phyloP scores from a whole-genome alignment of 2,888 invertebrate genomes.

The Balanococcus diminutus region DNA sequence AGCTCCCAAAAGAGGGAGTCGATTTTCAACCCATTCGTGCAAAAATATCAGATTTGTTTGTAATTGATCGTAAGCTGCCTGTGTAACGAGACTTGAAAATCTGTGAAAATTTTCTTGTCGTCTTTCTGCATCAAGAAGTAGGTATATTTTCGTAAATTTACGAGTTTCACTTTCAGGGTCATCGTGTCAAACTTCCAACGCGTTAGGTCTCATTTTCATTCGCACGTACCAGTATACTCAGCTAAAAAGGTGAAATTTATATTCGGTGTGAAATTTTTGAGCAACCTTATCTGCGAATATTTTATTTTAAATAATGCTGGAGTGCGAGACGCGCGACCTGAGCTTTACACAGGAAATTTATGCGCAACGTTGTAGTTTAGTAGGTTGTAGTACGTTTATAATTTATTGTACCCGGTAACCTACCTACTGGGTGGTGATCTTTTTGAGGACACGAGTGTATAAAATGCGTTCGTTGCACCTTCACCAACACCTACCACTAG shows the following conservation, averaged over 20 bases:
- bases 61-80: not conserved
- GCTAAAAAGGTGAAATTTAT: not conserved
- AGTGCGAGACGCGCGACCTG: conserved; percentile 1
- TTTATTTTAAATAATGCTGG: not conserved
- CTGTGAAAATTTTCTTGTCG: not conserved
- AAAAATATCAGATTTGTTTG: not conserved
- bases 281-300: not conserved
- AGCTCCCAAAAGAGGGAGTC: not conserved
- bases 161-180: not conserved
- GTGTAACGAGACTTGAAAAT: not conserved
- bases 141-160: not conserved
- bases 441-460: not conserved
- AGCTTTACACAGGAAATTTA: conserved; percentile 9
- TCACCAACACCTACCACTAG: not conserved
- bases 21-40: not conserved
- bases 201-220: no score
- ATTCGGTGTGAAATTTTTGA: not conserved
- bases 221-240: not conserved
- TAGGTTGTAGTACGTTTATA: conserved; percentile 2
- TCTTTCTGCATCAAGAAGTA: not conserved
- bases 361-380: conserved; percentile 14
- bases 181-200: not conserved
- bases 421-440: conserved; percentile 20
- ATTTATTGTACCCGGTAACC: conserved; percentile 9
- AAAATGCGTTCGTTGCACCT: not conserved